phyloP scores from a whole-genome alignment of 1,140 invertebrate genomes.

The Diabrotica undecimpunctata region DNA sequence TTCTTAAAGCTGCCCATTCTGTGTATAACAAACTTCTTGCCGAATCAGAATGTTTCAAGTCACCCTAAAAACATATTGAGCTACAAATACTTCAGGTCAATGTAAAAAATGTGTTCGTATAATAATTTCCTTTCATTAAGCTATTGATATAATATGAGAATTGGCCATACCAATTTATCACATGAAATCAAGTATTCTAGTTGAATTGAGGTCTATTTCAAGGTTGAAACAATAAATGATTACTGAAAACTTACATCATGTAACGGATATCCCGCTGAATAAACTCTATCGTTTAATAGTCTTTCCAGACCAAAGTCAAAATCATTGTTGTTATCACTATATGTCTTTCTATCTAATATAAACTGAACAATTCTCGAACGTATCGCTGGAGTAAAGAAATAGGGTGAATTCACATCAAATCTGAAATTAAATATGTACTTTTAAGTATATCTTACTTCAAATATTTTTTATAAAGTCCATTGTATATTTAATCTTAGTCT shows the following conservation, averaged over 20 bases:
- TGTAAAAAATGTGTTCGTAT: too few relatives aligned
- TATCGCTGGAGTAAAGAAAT: constrained; percentile 83
- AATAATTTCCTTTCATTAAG: too few relatives aligned
- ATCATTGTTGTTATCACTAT: constrained; percentile 63
- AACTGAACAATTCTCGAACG: constrained; percentile 87
- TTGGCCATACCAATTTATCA: too few relatives aligned
- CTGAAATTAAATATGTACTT: constrained; percentile 50
- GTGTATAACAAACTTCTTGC: constrained; percentile 75
- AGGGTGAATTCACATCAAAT: constrained; percentile 75
- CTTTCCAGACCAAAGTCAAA: constrained; percentile 83
- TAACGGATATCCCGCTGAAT: constrained; percentile 82
- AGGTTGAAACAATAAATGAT: too few relatives aligned
- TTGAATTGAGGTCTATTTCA: too few relatives aligned
- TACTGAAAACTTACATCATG: constrained; percentile 71
- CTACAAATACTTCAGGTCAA: too few relatives aligned
- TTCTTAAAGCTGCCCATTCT: constrained; percentile 80
- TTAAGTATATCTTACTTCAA: too few relatives aligned
- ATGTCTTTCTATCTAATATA: constrained; percentile 83
- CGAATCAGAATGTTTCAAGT: constrained; percentile 62
- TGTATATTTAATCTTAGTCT: too few relatives aligned
- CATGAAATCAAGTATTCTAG: too few relatives aligned
- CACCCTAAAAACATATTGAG: constrained; percentile 57
- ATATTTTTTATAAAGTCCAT: too few relatives aligned
- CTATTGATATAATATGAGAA: too few relatives aligned
- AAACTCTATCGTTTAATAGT: constrained; percentile 71